These are phyloP conservation scores for Macroglossus sobrinus DNA, from an alignment of 2,113 vertebrate genomes.

Conservation along the genomic window DNA sequence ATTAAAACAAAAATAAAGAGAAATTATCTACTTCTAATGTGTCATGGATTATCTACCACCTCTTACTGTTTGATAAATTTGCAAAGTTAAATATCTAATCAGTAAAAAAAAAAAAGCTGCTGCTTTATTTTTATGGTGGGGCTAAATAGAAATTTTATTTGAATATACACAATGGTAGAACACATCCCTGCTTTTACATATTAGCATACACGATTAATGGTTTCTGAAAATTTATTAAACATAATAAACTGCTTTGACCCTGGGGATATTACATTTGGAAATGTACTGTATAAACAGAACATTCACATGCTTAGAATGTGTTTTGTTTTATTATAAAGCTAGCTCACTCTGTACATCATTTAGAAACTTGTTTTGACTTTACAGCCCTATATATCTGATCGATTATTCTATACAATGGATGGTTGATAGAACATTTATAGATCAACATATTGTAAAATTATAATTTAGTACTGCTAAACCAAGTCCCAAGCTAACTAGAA, in stretches of 20 bases:
- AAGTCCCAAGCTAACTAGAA: neutral
- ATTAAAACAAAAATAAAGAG: neutral
- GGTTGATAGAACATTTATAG: neutral
- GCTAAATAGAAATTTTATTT: slow-evolving; percentile 46
- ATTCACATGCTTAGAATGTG: neutral
- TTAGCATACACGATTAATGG: slow-evolving; percentile 16
- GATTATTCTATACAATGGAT: neutral
- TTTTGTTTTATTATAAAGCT: slow-evolving; percentile 37
- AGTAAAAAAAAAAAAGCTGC: neutral
- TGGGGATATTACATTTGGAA: slow-evolving; percentile 29
- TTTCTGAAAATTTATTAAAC: slow-evolving; percentile 48
- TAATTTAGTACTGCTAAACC: neutral
- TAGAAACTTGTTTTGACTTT: slow-evolving; percentile 8
- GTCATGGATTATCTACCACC: neutral
- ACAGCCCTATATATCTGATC: neutral
- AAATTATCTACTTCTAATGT: neutral
- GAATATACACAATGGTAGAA: slow-evolving; percentile 17
- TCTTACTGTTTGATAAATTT: neutral
- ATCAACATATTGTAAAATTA: neutral
- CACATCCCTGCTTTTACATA: slow-evolving; percentile 34
- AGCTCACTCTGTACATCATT: neutral
- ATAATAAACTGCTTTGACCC: slow-evolving; percentile 32
- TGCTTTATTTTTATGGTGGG: slow-evolving; percentile 26
- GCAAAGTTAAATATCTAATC: neutral
- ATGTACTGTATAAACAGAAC: slow-evolving; percentile 39